Evolutionary conservation across 2,888 invertebrate genomes (phyloP).

Genomic region (Microctonus brassicae): DNA sequence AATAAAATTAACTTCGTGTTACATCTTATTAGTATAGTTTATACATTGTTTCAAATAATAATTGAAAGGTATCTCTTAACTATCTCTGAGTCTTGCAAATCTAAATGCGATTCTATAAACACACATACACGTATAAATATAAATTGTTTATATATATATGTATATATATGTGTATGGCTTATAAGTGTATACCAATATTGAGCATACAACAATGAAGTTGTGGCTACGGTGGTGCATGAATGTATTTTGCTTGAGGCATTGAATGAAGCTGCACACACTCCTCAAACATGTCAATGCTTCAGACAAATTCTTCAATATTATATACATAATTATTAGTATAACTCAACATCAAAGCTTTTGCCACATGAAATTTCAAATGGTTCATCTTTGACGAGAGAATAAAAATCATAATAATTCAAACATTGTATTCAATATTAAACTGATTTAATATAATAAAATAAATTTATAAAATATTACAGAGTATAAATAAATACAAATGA

Average conservation of each 20-base stretch:
- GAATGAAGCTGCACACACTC: neutral
- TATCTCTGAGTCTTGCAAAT: neutral
- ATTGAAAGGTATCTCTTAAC: neutral
- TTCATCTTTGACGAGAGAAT: neutral
- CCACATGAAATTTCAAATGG: neutral
- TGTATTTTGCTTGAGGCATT: conserved; percentile 3
- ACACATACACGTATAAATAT: neutral
- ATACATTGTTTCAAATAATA: neutral
- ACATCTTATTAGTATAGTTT: neutral
- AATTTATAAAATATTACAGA: no score
- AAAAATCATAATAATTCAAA: no score
- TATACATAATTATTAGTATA: neutral
- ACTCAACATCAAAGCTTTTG: neutral
- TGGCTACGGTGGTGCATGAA: neutral
- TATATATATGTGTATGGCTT: neutral
- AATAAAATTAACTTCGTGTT: neutral
- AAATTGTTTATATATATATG: no score
- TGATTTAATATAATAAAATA: no score
- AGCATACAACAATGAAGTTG: neutral
- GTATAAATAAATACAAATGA: neutral
- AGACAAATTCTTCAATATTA: neutral
- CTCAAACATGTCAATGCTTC: neutral
- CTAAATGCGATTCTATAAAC: neutral
- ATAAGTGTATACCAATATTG: neutral
- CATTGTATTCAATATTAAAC: no score